Evolutionary conservation across 2,797 vertebrate species (phyloP).

Genomic region (Pogoniulus pusillus): DNA sequence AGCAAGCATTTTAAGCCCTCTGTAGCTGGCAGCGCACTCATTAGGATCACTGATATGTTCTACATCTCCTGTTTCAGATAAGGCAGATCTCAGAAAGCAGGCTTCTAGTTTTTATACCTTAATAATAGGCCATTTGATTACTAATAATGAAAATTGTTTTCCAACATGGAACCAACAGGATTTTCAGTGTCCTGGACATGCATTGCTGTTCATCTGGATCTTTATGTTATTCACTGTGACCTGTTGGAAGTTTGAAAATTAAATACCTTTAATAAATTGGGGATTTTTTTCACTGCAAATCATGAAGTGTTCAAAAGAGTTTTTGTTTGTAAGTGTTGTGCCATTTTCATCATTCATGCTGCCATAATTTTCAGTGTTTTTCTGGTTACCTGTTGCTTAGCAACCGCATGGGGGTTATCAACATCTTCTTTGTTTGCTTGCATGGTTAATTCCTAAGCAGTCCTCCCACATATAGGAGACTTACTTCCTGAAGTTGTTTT

Average conservation of each 20-base stretch:
- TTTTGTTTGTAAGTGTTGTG: neutral
- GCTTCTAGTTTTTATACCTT: neutral
- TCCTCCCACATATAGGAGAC: neutral
- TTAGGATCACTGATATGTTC: neutral
- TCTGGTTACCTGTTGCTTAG: conserved; percentile 2
- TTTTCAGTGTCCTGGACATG: neutral
- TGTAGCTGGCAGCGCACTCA: neutral
- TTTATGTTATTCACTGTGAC: neutral
- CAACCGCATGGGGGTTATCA: neutral
- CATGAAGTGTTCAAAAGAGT: neutral
- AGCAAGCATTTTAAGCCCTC: neutral
- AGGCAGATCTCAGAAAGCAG: neutral
- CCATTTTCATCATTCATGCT: neutral
- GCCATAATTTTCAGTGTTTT: neutral
- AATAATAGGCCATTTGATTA: neutral
- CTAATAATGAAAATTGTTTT: neutral
- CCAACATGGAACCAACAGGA: neutral
- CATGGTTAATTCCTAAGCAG: neutral
- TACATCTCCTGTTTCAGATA: neutral
- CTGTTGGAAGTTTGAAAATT: neutral
- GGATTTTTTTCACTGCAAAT: neutral
- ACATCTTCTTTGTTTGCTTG: neutral
- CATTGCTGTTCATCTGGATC: neutral
- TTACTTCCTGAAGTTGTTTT: neutral
- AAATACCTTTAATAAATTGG: neutral